phyloP scores from a whole-genome alignment of 2,113 vertebrate genomes.

The Corythornis vintsioides region DNA sequence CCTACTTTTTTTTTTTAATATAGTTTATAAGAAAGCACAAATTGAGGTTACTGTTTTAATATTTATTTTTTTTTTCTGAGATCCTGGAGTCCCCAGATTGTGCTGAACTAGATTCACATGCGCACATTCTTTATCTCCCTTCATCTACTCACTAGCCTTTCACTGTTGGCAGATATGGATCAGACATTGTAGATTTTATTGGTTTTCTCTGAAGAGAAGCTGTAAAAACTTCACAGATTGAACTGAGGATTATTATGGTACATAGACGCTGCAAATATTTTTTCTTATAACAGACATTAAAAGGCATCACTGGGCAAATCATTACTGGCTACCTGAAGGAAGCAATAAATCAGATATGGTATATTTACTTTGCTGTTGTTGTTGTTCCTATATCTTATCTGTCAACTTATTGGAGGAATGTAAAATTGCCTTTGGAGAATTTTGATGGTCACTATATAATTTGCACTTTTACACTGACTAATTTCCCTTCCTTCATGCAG shows the following conservation, averaged over 20 bases:
- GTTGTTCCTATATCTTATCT: background rate
- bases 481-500: slow-evolving; percentile 12
- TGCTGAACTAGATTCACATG: background rate
- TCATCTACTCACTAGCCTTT: background rate
- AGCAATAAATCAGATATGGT: background rate
- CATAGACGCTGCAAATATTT: background rate
- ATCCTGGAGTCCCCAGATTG: background rate
- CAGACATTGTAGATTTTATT: background rate
- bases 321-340: background rate
- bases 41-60: background rate
- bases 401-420: background rate
- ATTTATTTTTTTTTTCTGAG: background rate
- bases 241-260: background rate
- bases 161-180: background rate
- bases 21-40: background rate
- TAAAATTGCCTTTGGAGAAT: background rate
- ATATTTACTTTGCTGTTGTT: background rate
- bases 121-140: background rate
- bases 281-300: background rate
- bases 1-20: background rate
- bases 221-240: background rate
- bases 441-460: slow-evolving; percentile 1
- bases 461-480: slow-evolving; percentile 19
- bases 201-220: background rate
- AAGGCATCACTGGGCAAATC: background rate